Evolutionary conservation across 2,888 invertebrate genomes (phyloP), one percentile per base, ranked within the genome.

Genomic region (Aphrophora alni): DNA sequence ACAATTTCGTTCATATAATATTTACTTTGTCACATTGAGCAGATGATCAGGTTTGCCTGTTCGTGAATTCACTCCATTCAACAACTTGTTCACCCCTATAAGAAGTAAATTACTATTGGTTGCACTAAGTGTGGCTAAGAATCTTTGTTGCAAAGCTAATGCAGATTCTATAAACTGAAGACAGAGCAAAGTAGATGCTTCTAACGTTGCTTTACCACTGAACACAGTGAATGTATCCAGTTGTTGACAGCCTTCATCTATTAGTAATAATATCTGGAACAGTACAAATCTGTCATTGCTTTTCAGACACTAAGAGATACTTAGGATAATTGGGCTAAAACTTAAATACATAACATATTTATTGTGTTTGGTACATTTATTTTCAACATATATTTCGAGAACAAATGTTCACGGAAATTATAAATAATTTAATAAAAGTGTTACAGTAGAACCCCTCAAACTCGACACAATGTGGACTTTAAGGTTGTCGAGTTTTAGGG

Each of bases 41-140:
- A 95, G 90, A 86, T 95, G 93, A 88, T 96, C 96, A 0, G 95
- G 93, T 85, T 92, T 92, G 8, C 93, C 93, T n/a, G 92, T 93
- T 51, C 93, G 90, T 0, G 93, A 92, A 89, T 95, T 95, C 75
- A 94, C 90, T 85, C 95, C 95, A 71, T 97, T 89, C 27, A 98
- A 89, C 1, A 98, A 91, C 84, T 95, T 94, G 85, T 95, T 95
- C 27, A 98, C 89, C 0, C 95, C 94, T 0, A 95, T 92, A 2
- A 97, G 89, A 26, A 96, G 89, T 0, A 93, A 89, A 0, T 92
- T 90, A 59, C 93, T 91, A 85, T 93, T 91, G 59, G 93, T 91
- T 21, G 90, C 89, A 0, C 92, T 89, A 25, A 94, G 90, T 2
- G 93, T 91, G 26, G 91, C 90, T 85, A 94, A 92, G 87, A 97